Evolutionary conservation across 2,113 vertebrate species (phyloP), one percentile per base, ranked within the genome.

Genomic region (Poeciliopsis occidentalis): DNA sequence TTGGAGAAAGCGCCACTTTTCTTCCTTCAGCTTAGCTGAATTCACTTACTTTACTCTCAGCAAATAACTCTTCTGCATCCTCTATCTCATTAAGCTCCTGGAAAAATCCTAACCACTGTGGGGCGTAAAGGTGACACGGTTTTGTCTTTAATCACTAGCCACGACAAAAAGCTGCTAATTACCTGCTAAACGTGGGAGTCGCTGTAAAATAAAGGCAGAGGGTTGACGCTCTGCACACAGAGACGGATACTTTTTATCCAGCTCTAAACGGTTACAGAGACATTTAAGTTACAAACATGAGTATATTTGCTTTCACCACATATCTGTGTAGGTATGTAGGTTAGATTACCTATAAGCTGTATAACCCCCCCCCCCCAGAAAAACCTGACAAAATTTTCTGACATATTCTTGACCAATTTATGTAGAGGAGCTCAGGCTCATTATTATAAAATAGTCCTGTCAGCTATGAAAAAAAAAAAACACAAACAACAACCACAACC

Each of bases 1-100:
- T 83, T 87, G 83, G 82, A 76, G 64, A 78, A 70, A 66, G 78
- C 65, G 13, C 64, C 54, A 60, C 73, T 77, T 70, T 83, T 85
- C 75, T 78, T 39, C 8, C 86, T 75, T 85, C 77, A 84, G 90
- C 84, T 91, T 83, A 68, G 76, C 86, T 78, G 86, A 90, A 91
- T 88, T 86, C 82, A 78, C 85, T 47, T 5, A 82, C 69, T 85
- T 91, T 81, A 85, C 68, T 85, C 69, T 73, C 57, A 17, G 51
- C 88, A 85, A 90, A 92, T 75, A 92, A 83, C 78, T 39, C 68
- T 34, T 88, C 82, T 83, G 76, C 76, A 80, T 79, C 70, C 71
- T 57, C 27, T 63, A 67, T 65, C 79, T 89, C 86, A 90, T 87
- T 90, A 89, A 72, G 62, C 51, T 69, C 29, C 67, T 60, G 60